Evolutionary conservation across 1,140 invertebrate genomes (phyloP), one percentile per base, ranked within the genome.

Genomic region (Drosophila parvula): DNA sequence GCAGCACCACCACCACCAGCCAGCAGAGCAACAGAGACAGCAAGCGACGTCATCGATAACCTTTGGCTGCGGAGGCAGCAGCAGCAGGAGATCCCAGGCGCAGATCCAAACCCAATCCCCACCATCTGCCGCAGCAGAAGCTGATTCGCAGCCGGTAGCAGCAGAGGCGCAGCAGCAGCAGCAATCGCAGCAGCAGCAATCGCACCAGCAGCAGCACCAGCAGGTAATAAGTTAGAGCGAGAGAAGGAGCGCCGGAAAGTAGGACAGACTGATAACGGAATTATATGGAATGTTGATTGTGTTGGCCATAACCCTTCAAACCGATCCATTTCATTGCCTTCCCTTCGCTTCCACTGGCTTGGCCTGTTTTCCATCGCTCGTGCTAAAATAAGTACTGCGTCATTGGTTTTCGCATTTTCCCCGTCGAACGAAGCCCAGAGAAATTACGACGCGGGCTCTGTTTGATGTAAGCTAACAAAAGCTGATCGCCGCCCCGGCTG

Each of bases 241-340:
- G 28, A 34, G 7, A 7, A 11, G 14, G 7, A 18, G 32, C 3
- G 14, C 9, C 16, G 16, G 43, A 55, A 68, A 60, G 50, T 77
- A 38, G 55, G 74, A 47, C 62, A 60, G 45, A 34, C 56, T 77
- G 74, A 75, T 75, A 75, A 75, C 61, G 63, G 16, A 50, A 14
- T 38, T 28, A 18, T 64, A 30, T 16, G 28, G 30, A 38, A n/a
- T 36, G 50, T 53, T 53, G 11, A 16, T 28, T 27, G 9, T 62
- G 61, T 67, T 50, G 44, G 34, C 44, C 61, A 67, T 71, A 22
- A 55, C 18, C 32, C 34, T 22, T 2, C 32, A 27, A 38, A 11
- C 18, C 51, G 34, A 55, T 27, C 51, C 34, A 22, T 38, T 38
- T 7, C 51, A 27, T 27, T 55, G 51, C 51, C 51, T 27, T 38